phyloP scores from a whole-genome alignment of 2,888 invertebrate species.

The Amiota minor region DNA sequence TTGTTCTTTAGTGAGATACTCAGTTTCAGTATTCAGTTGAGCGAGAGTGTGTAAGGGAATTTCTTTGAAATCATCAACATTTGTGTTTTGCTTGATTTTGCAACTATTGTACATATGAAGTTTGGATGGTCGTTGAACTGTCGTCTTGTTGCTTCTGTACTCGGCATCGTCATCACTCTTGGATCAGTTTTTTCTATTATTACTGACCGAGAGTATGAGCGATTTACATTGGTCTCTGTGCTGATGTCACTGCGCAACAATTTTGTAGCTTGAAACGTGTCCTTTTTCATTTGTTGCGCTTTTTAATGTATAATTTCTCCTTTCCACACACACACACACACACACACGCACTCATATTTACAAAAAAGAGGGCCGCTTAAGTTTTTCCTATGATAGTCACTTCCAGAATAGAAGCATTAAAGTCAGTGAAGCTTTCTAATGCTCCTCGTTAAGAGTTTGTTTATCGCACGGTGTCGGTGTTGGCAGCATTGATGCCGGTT shows the following conservation, averaged over 20 bases:
- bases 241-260: slow-evolving; percentile 37
- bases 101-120: too few relatives aligned
- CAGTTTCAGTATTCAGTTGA: neutral
- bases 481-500: neutral
- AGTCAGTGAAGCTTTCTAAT: neutral
- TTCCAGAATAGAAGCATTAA: neutral
- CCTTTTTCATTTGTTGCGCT: slow-evolving; percentile 28
- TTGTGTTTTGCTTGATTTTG: too few relatives aligned
- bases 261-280: slow-evolving; percentile 15
- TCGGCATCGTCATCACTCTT: neutral
- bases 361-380: slow-evolving; percentile 4
- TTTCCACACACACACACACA: slow-evolving; percentile 15
- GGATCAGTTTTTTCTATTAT: slow-evolving; percentile 15
- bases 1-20: too few relatives aligned
- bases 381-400: neutral
- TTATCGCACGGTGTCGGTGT: slow-evolving; percentile 39
- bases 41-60: slow-evolving; percentile 29
- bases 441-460: neutral
- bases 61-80: too few relatives aligned
- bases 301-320: slow-evolving; percentile 15
- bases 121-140: slow-evolving; percentile 54
- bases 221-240: slow-evolving; percentile 28
- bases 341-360: slow-evolving; percentile 21
- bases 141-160: slow-evolving; percentile 42
- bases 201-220: slow-evolving; percentile 12